These are phyloP conservation scores for Mus minutoides DNA, from an alignment of 2,797 vertebrate genomes.

Conservation along the genomic window DNA sequence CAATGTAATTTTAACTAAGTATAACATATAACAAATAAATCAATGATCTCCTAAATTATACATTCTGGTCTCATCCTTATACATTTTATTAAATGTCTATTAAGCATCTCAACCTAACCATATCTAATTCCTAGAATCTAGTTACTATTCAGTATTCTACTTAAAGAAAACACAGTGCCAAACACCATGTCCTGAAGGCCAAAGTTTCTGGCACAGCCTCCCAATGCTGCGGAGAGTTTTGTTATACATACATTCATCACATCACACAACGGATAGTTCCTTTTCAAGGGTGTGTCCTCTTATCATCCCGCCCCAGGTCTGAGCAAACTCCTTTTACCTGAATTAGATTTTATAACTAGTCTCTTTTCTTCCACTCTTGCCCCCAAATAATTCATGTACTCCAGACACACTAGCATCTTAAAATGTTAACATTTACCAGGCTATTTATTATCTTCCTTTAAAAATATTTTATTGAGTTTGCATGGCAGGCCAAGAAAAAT, in stretches of 20 bases:
- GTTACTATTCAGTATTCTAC: not conserved
- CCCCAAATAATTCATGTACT: not conserved
- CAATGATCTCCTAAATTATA: not conserved
- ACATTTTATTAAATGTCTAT: not conserved
- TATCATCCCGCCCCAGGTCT: too few species aligned
- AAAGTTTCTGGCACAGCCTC: not conserved
- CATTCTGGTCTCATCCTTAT: not conserved
- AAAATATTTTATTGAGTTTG: not conserved
- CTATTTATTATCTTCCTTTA: not conserved
- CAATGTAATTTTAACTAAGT: not conserved
- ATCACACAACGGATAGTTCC: not conserved
- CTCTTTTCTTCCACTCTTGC: not conserved
- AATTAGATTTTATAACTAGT: not conserved
- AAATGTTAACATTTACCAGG: not conserved
- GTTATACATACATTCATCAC: not conserved
- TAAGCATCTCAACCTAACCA: not conserved
- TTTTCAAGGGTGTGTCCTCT: not conserved
- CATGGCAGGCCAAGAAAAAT: slow-evolving; percentile 8
- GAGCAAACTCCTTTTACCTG: not conserved
- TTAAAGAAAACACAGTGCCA: not conserved
- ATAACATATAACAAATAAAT: not conserved
- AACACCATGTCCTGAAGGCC: not conserved
- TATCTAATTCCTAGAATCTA: not conserved
- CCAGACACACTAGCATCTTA: not conserved
- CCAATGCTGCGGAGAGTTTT: not conserved